phyloP scores from a whole-genome alignment of 2,797 vertebrate genomes.

The Sparus aurata region DNA sequence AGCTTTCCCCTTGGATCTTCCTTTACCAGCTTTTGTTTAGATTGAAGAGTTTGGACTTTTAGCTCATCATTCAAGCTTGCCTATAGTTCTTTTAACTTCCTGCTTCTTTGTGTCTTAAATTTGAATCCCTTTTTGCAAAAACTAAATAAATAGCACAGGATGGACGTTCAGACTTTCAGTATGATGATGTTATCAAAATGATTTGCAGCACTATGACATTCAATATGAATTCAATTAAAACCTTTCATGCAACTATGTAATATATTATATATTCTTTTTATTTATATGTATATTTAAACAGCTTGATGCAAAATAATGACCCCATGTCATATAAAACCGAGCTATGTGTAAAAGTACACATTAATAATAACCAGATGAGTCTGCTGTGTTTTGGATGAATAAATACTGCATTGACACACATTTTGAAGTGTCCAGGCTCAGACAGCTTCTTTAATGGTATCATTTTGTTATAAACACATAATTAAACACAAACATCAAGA shows the following conservation, averaged over 20 bases:
- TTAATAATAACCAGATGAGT: neutral
- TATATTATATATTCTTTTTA: neutral
- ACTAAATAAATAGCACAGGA: too few relatives aligned
- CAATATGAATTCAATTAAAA: neutral
- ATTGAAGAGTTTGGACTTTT: too few relatives aligned
- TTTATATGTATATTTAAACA: neutral
- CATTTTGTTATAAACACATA: neutral
- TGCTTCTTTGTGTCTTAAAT: too few relatives aligned
- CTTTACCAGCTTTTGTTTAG: too few relatives aligned
- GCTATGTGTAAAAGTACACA: neutral
- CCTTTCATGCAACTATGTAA: neutral
- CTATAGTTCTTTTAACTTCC: too few relatives aligned
- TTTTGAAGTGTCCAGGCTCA: neutral
- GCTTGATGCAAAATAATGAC: neutral
- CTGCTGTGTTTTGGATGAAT: neutral
- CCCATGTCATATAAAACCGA: neutral
- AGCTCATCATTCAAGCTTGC: too few relatives aligned
- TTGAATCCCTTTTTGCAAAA: too few relatives aligned
- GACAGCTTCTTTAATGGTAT: neutral
- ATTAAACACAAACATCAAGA: constrained; percentile 12
- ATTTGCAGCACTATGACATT: neutral
- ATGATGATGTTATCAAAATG: neutral
- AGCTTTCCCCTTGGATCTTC: too few relatives aligned
- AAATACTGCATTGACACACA: neutral
- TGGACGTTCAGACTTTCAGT: neutral